These are phyloP conservation scores for Pseudopodoces humilis DNA, from an alignment of 2,113 vertebrate genomes.

Conservation along the genomic window DNA sequence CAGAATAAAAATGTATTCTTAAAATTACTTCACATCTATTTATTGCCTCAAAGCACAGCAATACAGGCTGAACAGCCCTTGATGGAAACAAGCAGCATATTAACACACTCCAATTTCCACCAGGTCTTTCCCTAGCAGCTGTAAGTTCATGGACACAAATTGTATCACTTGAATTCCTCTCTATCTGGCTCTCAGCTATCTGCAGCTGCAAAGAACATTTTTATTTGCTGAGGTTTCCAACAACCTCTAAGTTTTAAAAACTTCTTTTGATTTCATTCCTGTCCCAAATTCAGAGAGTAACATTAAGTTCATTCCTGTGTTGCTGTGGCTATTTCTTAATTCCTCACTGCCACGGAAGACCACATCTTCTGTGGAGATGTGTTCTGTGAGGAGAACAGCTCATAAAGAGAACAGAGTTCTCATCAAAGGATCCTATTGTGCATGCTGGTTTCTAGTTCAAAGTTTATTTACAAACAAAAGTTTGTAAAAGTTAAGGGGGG, in stretches of 20 bases:
- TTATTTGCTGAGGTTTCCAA: not conserved
- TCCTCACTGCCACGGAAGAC: not conserved
- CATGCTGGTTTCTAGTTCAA: not conserved
- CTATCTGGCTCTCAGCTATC: not conserved
- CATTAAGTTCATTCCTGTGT: not conserved
- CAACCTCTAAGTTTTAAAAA: not conserved
- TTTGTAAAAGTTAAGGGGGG: not conserved
- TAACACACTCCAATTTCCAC: not conserved
- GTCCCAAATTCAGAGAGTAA: not conserved
- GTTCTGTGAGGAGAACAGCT: not conserved
- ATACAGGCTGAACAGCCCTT: not conserved
- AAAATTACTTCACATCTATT: not conserved
- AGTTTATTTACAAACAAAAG: not conserved
- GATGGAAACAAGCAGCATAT: not conserved
- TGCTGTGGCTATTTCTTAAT: not conserved
- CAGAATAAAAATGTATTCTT: conserved; percentile 17
- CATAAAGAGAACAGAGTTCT: not conserved
- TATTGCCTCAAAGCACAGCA: not conserved
- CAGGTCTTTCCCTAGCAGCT: not conserved
- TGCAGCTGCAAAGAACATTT: not conserved
- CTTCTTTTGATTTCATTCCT: not conserved
- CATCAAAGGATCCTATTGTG: not conserved
- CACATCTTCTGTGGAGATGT: no score
- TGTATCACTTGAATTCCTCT: not conserved
- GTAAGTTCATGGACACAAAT: not conserved